Percentiles rank a stretch among this genome's conserved stretches.
These are phyloP conservation scores for Odontothrips loti DNA, from an alignment of 2,888 invertebrate genomes.

Conservation along the genomic window DNA sequence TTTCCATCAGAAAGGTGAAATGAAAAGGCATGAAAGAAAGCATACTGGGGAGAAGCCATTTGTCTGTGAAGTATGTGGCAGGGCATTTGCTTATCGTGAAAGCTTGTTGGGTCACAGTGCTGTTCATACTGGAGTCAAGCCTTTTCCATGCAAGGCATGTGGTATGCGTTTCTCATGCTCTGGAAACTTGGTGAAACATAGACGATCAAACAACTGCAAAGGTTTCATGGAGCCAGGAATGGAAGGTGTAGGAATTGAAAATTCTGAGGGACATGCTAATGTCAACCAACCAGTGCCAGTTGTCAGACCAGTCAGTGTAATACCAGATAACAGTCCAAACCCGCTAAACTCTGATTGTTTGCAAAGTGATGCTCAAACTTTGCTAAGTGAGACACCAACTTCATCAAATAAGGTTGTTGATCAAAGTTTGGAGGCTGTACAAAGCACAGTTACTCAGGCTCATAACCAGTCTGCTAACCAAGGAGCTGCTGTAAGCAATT, in stretches of 20 bases:
- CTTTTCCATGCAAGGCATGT: constrained; percentile 51
- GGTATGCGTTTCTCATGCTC: constrained; percentile 49
- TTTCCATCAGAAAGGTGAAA: constrained; percentile 46
- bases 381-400: no score
- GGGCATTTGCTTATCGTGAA: constrained; percentile 49
- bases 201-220: constrained; percentile 27
- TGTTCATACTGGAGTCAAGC: constrained; percentile 49
- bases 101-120: constrained; percentile 50
- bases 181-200: constrained; percentile 34
- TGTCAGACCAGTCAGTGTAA: background rate
- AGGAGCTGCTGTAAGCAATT: no score
- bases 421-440: no score
- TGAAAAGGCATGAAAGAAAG: constrained; percentile 46
- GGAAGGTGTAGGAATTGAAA: background rate
- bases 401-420: no score
- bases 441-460: no score
- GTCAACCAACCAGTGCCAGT: background rate
- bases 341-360: background rate
- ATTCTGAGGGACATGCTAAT: background rate
- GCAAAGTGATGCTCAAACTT: no score
- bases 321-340: background rate
- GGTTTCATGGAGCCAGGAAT: background rate
- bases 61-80: background rate
- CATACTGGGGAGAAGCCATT: constrained; percentile 4
- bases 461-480: no score